phyloP scores from a whole-genome alignment of 2,113 vertebrate species.

The Danionella cerebrum region DNA sequence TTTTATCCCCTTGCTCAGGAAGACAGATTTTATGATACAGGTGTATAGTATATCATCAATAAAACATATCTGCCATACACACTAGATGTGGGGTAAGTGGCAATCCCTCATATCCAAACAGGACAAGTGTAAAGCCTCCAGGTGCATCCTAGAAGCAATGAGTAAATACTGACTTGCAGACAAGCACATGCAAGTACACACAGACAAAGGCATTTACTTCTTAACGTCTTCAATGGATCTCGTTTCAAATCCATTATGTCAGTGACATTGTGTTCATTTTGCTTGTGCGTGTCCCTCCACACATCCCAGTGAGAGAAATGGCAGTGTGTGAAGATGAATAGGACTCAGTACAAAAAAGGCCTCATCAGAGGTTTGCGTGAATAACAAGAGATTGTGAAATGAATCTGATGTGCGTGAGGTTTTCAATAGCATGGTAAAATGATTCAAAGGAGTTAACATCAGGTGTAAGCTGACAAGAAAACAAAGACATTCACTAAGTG shows the following conservation, averaged over 20 bases:
- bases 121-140: constrained; percentile 8
- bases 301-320: constrained; percentile 16
- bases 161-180: constrained; percentile 1
- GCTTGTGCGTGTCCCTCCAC: constrained; percentile 10
- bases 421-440: too few species aligned
- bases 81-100: not conserved
- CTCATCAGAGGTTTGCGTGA: constrained; percentile 38
- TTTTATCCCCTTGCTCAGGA: not conserved
- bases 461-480: constrained; percentile 9
- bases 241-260: constrained; percentile 13
- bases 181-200: constrained; percentile 8
- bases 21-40: not conserved
- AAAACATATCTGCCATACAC: not conserved
- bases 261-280: constrained; percentile 20
- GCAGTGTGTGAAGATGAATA: constrained; percentile 30
- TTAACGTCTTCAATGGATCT: constrained; percentile 12
- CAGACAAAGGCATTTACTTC: not conserved
- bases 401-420: not conserved
- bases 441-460: too few species aligned
- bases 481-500: constrained; percentile 39
- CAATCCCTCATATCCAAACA: not conserved
- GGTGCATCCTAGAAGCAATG: constrained; percentile 16
- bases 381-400: constrained; percentile 23
- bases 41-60: too few species aligned
- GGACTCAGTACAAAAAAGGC: constrained; percentile 30